These are phyloP conservation scores for Callionymus lyra DNA, from an alignment of 2,113 vertebrate species.

Conservation along the genomic window DNA sequence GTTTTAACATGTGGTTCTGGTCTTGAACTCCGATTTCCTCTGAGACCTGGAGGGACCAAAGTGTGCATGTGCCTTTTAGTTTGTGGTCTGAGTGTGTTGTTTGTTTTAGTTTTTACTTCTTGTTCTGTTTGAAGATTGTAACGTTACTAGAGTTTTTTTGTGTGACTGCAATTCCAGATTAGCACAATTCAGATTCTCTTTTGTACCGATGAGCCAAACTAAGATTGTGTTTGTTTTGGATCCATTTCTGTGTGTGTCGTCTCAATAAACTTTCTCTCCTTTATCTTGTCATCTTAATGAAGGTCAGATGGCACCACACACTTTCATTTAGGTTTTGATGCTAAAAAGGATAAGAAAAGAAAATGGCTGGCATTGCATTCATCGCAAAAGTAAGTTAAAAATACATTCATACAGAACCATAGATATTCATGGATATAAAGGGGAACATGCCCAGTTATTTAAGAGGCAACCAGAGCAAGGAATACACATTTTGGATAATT, in stretches of 20 bases:
- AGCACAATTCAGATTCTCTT: constrained; percentile 43
- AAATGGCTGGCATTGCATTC: too few species aligned
- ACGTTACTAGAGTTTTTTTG: neutral
- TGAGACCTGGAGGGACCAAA: constrained; percentile 82
- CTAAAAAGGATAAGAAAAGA: too few species aligned
- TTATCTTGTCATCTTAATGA: constrained; percentile 14
- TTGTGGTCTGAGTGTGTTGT: constrained; percentile 31
- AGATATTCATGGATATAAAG: too few species aligned
- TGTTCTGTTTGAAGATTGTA: neutral
- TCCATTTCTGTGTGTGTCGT: constrained; percentile 29
- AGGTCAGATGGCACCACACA: neutral
- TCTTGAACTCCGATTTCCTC: constrained; percentile 31
- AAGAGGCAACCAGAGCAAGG: too few species aligned
- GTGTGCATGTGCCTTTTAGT: constrained; percentile 97
- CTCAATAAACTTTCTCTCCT: constrained; percentile 47
- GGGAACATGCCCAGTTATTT: too few species aligned
- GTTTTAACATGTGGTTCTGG: constrained; percentile 50
- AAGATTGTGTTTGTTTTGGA: constrained; percentile 18
- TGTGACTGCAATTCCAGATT: constrained; percentile 24
- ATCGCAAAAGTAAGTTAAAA: too few species aligned
- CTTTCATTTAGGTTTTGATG: too few species aligned
- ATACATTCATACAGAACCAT: too few species aligned
- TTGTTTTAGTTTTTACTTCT: neutral
- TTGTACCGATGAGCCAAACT: constrained; percentile 34
- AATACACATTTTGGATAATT: too few species aligned